Percentiles rank a stretch among this genome's conserved stretches.
phyloP scores from a whole-genome alignment of 2,888 invertebrate species.

The Geotrupes spiniger region DNA sequence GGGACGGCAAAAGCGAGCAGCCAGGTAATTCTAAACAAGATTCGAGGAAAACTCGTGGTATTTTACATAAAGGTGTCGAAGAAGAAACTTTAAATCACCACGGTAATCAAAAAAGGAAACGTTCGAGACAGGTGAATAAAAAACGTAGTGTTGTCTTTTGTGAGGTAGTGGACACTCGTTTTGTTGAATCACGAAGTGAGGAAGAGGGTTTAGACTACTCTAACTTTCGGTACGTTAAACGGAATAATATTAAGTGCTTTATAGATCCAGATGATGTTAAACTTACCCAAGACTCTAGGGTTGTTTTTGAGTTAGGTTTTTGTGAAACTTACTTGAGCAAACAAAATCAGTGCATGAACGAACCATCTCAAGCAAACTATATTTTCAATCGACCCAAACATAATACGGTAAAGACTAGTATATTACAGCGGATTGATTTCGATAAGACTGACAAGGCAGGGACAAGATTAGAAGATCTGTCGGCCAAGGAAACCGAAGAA shows the following conservation, averaged over 20 bases:
- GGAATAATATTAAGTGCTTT: constrained; percentile 16
- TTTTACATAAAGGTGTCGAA: not conserved
- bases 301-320: not conserved
- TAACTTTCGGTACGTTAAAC: not conserved
- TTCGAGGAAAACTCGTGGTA: not conserved
- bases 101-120: no score
- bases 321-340: no score
- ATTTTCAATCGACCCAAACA: constrained; percentile 11
- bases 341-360: not conserved
- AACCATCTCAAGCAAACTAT: not conserved
- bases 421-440: constrained; percentile 7
- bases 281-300: constrained; percentile 1
- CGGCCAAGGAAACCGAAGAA: not conserved
- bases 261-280: constrained; percentile 11
- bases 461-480: not conserved
- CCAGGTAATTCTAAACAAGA: no score
- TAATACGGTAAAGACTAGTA: constrained; percentile 17
- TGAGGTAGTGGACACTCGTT: constrained; percentile 4
- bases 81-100: not conserved
- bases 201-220: no score
- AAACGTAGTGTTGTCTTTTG: constrained; percentile 1
- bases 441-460: not conserved
- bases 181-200: not conserved
- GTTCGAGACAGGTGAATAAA: constrained; percentile 1
- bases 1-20: not conserved